phyloP scores from a whole-genome alignment of 2,888 invertebrate genomes.

The Watsonalla cultraria region DNA sequence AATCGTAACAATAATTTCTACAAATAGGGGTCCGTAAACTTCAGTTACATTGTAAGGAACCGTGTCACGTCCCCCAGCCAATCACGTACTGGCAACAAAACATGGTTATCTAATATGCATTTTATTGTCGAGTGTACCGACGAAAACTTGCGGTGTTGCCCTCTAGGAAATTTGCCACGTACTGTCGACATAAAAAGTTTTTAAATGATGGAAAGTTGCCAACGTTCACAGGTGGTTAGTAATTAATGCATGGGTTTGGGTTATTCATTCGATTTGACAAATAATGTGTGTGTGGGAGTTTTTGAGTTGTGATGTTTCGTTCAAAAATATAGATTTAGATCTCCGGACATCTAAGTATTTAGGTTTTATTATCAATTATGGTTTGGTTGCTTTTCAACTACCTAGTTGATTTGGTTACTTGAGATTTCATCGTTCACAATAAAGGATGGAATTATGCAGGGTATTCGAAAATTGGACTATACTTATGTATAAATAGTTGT shows the following conservation, averaged over 20 bases:
- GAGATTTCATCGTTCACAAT: too few species aligned
- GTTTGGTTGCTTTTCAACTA: neutral
- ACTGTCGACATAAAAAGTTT: slow-evolving; percentile 36
- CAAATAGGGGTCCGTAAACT: slow-evolving; percentile 25
- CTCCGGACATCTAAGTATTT: neutral
- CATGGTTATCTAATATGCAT: slow-evolving; percentile 75
- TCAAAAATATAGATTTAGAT: neutral
- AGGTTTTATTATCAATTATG: neutral
- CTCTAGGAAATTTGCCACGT: slow-evolving; percentile 32
- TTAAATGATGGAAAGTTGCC: slow-evolving; percentile 2
- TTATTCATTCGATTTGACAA: neutral
- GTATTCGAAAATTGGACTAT: too few species aligned
- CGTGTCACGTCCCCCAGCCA: slow-evolving; percentile 35
- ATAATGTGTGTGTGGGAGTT: neutral
- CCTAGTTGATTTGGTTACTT: neutral
- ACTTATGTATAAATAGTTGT: too few species aligned
- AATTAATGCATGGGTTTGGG: neutral
- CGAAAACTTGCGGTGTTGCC: slow-evolving; percentile 37
- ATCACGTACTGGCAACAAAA: slow-evolving; percentile 73
- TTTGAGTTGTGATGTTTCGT: neutral
- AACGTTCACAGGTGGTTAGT: slow-evolving; percentile 4
- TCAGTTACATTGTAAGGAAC: slow-evolving; percentile 16
- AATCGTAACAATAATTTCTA: slow-evolving; percentile 18
- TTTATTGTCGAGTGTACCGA: slow-evolving; percentile 61
- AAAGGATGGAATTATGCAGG: too few species aligned